phyloP scores from a whole-genome alignment of 2,797 vertebrate species.

The Enteromius afrohamiltoni region DNA sequence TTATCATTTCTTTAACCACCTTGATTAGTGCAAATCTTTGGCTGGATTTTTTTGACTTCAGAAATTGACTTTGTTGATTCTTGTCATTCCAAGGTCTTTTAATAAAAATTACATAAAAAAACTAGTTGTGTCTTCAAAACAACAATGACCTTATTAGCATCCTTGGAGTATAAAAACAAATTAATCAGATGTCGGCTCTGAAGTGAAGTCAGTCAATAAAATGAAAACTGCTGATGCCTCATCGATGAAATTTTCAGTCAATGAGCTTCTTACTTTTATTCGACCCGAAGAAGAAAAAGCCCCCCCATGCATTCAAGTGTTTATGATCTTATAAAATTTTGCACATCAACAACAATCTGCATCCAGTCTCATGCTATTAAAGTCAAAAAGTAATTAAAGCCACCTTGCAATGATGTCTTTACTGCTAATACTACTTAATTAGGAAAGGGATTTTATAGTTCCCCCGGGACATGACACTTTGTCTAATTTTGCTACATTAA shows the following conservation, averaged over 20 bases:
- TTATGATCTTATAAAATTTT: conserved; percentile 72
- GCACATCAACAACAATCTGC: conserved; percentile 63
- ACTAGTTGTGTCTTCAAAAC: neutral
- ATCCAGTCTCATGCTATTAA: conserved; percentile 71
- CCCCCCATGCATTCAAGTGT: conserved; percentile 66
- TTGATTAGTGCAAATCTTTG: neutral
- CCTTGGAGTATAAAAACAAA: neutral
- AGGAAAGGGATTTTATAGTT: conserved; percentile 61
- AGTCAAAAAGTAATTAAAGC: conserved; percentile 79
- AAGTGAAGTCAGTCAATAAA: conserved; percentile 36
- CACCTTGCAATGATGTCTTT: conserved; percentile 71
- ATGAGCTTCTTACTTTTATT: conserved; percentile 34
- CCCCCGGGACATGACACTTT: conserved; percentile 64
- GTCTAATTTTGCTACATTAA: conserved; percentile 74
- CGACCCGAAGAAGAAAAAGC: conserved; percentile 26
- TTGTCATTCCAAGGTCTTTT: neutral
- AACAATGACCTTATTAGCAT: conserved; percentile 30
- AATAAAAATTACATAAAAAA: neutral
- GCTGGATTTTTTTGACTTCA: neutral
- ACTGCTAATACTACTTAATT: conserved; percentile 60
- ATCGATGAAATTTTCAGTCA: neutral
- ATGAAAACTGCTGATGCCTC: conserved; percentile 24
- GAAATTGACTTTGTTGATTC: neutral
- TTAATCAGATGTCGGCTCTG: conserved; percentile 14
- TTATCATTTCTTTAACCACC: neutral